Evolutionary conservation across 2,113 vertebrate genomes (phyloP).

Genomic region (Thinocorus orbignyianus): DNA sequence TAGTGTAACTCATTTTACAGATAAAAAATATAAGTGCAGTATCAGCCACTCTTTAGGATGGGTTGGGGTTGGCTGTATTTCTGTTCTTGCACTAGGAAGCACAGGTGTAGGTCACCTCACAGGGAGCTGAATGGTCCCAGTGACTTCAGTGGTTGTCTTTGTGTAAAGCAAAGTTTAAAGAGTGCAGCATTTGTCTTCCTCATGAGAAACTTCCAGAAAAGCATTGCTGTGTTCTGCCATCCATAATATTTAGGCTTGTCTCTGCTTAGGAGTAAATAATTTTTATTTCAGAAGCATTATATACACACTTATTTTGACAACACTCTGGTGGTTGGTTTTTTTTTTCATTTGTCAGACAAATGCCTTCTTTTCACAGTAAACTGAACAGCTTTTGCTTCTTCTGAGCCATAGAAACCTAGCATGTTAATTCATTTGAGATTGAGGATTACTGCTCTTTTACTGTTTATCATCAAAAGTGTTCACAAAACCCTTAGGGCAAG

Average conservation of each 20-base stretch:
- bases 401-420: neutral
- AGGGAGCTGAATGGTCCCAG: neutral
- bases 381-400: neutral
- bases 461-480: neutral
- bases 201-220: neutral
- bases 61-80: neutral
- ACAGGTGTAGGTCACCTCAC: neutral
- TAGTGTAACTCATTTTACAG: neutral
- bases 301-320: neutral
- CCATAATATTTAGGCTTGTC: neutral
- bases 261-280: neutral
- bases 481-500: neutral
- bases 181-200: neutral
- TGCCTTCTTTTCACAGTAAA: neutral
- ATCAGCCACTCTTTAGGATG: neutral
- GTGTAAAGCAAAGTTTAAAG: neutral
- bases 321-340: neutral
- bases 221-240: neutral
- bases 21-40: neutral
- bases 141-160: neutral
- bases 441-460: neutral
- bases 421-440: neutral
- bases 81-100: neutral
- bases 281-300: neutral
- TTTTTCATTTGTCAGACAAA: neutral